Conservation (phyloP, 1,140 invertebrate genomes). For the Campodea augens region DNA sequence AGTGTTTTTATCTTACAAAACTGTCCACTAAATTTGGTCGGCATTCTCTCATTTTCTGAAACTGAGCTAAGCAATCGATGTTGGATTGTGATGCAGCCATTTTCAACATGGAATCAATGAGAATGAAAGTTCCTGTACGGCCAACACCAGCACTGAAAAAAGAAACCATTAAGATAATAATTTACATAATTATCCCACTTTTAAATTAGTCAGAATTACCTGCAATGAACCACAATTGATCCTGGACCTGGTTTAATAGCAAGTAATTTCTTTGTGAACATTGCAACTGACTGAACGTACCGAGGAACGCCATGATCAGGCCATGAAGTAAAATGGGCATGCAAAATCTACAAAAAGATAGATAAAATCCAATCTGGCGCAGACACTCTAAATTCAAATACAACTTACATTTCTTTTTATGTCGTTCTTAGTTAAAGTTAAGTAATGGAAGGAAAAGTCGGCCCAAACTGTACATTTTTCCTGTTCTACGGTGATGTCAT, state of each 20-base stretch:
- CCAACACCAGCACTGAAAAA: slow-evolving; percentile 23
- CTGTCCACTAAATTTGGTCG: slow-evolving; percentile 26
- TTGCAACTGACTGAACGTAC: background rate
- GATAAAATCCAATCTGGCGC: background rate
- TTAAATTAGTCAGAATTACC: background rate
- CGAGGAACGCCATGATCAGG: slow-evolving; percentile 5
- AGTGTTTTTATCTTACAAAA: slow-evolving; percentile 10
- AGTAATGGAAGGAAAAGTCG: slow-evolving; percentile 4
- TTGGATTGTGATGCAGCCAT: slow-evolving; percentile 17
- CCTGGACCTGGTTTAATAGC: background rate
- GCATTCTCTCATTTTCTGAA: slow-evolving; percentile 23
- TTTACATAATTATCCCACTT: background rate
- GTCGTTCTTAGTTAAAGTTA: background rate
- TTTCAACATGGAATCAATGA: slow-evolving; percentile 23
- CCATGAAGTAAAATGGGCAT: slow-evolving; percentile 8
- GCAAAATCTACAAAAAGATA: slow-evolving; percentile 1
- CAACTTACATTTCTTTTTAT: background rate
- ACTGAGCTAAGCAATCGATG: slow-evolving; percentile 23
- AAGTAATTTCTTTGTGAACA: background rate
- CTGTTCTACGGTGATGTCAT: background rate
- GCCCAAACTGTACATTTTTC: background rate
- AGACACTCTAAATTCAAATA: no score
- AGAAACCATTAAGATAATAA: background rate
- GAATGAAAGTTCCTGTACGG: slow-evolving; percentile 24
- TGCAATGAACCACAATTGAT: background rate